A percentile compares a stretch with the other conserved stretches of the same genome.
Conservation (phyloP, 2,113 vertebrate genomes). For the Canis aureus region DNA sequence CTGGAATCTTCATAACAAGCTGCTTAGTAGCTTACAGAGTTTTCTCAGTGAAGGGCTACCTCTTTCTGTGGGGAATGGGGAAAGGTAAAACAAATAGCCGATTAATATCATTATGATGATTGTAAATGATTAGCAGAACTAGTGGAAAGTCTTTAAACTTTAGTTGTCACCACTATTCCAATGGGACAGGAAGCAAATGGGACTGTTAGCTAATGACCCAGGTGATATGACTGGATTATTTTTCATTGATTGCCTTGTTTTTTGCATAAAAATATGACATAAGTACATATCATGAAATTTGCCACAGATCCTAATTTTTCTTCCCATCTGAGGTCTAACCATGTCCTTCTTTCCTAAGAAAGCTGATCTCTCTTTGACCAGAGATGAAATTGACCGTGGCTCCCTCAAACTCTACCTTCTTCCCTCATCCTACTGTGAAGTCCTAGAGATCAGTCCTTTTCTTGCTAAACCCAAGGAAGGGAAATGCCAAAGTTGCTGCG, state of each 20-base stretch:
- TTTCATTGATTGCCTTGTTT: not conserved
- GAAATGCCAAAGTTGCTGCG: not conserved
- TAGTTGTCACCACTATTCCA: not conserved
- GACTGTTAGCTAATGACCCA: not conserved
- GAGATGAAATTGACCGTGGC: not conserved
- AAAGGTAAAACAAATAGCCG: not conserved
- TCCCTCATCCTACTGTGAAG: not conserved
- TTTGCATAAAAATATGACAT: not conserved
- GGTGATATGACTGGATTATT: not conserved
- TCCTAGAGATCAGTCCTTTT: not conserved
- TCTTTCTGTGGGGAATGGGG: not conserved
- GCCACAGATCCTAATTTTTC: not conserved
- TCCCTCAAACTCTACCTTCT: not conserved
- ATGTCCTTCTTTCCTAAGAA: not conserved
- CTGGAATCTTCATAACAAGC: not conserved
- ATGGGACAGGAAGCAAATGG: not conserved
- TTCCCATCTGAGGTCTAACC: not conserved
- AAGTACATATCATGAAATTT: slow-evolving; percentile 26
- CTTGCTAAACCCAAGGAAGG: not conserved
- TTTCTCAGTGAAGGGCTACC: not conserved
- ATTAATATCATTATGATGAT: not conserved
- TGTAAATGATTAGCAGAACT: not conserved
- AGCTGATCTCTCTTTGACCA: not conserved
- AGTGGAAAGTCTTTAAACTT: not conserved
- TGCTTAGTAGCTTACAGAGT: not conserved